These are phyloP conservation scores for Hyles euphorbiae DNA, from an alignment of 1,140 invertebrate genomes.

Conservation along the genomic window DNA sequence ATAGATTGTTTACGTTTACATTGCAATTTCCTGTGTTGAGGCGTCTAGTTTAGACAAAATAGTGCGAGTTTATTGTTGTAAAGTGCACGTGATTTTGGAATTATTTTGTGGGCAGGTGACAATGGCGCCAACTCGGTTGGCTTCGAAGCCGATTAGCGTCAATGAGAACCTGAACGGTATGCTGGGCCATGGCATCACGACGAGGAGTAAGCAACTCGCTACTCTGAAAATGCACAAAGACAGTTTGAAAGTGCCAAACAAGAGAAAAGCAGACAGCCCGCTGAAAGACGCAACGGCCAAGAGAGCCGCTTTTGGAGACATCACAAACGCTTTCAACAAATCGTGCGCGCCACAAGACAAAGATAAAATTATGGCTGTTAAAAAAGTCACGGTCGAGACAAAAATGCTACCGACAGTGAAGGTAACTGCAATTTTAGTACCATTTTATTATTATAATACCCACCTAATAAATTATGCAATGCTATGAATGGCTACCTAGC, in stretches of 20 bases:
- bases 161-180: conserved; percentile 66
- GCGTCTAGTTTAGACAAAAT: background rate
- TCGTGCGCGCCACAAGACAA: conserved; percentile 49
- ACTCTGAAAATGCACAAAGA: conserved; percentile 63
- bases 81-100: conserved; percentile 44
- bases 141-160: conserved; percentile 67
- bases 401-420: conserved; percentile 74
- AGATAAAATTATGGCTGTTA: conserved; percentile 53
- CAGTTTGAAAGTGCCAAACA: conserved; percentile 55
- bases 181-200: conserved; percentile 57
- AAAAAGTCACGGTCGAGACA: conserved; percentile 74
- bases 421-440: conserved; percentile 39
- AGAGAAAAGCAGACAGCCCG: conserved; percentile 78
- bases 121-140: conserved; percentile 78
- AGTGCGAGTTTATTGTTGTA: conserved; percentile 18
- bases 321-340: conserved; percentile 81
- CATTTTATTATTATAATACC: background rate
- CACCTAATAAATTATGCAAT: too few species aligned
- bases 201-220: conserved; percentile 67
- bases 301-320: conserved; percentile 84
- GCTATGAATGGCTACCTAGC: too few species aligned
- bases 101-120: conserved; percentile 40
- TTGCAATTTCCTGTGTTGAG: conserved; percentile 9
- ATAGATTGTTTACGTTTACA: conserved; percentile 34
- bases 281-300: conserved; percentile 77